Evolutionary conservation across 2,888 invertebrate species (phyloP).

Genomic region (Alitta virens): DNA sequence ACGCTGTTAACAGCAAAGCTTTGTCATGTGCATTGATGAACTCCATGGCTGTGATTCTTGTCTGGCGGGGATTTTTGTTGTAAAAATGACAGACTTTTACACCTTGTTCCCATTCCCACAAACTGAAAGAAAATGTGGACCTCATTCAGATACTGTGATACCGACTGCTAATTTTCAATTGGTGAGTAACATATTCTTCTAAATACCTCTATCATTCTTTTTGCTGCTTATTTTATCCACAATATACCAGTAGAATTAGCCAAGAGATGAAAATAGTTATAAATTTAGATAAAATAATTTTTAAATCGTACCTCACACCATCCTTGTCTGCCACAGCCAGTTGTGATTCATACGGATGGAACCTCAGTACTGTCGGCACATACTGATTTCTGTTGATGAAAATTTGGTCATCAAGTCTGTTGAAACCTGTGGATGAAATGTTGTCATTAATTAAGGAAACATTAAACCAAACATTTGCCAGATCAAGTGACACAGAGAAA

Average conservation of each 20-base stretch:
- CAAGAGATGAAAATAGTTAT: too few species aligned
- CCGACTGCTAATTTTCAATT: background rate
- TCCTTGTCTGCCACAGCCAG: constrained; percentile 84
- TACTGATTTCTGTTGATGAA: constrained; percentile 79
- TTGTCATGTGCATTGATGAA: constrained; percentile 84
- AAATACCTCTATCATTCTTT: too few species aligned
- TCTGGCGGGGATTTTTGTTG: constrained; percentile 48
- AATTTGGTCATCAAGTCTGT: constrained; percentile 77
- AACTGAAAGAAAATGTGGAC: constrained; percentile 58
- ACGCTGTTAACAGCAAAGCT: constrained; percentile 72
- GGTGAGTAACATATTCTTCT: too few species aligned
- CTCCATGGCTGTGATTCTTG: constrained; percentile 77
- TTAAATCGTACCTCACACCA: constrained; percentile 67
- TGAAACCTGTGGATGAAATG: constrained; percentile 57
- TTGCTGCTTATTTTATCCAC: too few species aligned
- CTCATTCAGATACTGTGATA: background rate
- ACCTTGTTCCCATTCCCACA: constrained; percentile 81
- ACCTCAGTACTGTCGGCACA: constrained; percentile 74
- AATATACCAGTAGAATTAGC: too few species aligned
- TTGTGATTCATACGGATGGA: constrained; percentile 89
- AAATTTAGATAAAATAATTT: too few species aligned
- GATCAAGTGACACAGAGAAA: too few species aligned
- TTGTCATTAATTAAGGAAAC: background rate
- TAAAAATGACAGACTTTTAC: constrained; percentile 66
- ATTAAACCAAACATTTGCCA: too few species aligned